These are phyloP conservation scores for Carassius auratus DNA, from an alignment of 2,113 vertebrate genomes.

Conservation along the genomic window DNA sequence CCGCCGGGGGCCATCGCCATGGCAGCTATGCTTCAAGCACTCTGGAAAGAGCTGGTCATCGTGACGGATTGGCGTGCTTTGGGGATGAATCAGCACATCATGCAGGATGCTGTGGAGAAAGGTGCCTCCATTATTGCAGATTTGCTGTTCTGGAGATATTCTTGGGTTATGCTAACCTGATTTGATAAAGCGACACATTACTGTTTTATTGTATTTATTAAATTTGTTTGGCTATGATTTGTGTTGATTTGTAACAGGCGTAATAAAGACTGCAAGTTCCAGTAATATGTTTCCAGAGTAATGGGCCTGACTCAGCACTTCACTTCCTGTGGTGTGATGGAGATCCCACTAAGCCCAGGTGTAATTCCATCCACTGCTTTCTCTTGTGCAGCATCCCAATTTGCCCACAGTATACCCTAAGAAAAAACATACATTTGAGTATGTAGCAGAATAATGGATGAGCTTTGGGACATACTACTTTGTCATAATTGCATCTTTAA, in stretches of 20 bases:
- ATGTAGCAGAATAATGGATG: too few relatives aligned
- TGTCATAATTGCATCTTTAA: too few relatives aligned
- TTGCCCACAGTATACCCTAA: too few relatives aligned
- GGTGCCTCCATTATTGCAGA: constrained; percentile 61
- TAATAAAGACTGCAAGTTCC: constrained; percentile 72
- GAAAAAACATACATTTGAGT: too few relatives aligned
- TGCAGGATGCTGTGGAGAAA: constrained; percentile 78
- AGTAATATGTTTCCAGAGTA: constrained; percentile 76
- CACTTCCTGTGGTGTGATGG: constrained; percentile 81
- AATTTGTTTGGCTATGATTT: too few relatives aligned
- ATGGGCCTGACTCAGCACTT: constrained; percentile 69
- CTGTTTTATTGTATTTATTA: too few relatives aligned
- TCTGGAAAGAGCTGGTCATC: constrained; percentile 79
- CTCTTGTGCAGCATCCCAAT: not conserved
- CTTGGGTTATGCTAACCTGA: not conserved
- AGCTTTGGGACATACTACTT: too few relatives aligned
- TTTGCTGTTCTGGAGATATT: not conserved
- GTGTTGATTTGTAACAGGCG: constrained; percentile 59
- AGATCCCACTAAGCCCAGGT: constrained; percentile 80
- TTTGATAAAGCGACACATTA: not conserved
- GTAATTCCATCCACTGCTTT: constrained; percentile 5
- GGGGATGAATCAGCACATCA: constrained; percentile 75
- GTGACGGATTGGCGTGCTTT: constrained; percentile 78
- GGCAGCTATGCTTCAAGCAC: constrained; percentile 80
- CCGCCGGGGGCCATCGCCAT: constrained; percentile 84